These are phyloP conservation scores for Neodiprion virginianus DNA, from an alignment of 1,140 invertebrate species.

Conservation along the genomic window DNA sequence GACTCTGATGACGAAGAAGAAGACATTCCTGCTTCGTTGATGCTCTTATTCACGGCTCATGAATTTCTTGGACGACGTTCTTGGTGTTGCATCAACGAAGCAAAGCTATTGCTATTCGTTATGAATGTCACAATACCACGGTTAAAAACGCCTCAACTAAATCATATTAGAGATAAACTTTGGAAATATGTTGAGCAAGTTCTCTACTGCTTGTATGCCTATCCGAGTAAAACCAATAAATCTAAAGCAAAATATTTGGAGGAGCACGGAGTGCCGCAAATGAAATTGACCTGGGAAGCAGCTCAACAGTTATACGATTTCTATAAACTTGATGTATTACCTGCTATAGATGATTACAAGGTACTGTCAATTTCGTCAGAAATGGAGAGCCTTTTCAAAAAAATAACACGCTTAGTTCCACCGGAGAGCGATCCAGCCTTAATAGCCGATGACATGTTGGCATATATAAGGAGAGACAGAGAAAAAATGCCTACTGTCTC, in stretches of 20 bases:
- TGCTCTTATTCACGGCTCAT: constrained; percentile 83
- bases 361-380: constrained; percentile 77
- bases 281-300: constrained; percentile 79
- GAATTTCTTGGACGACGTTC: constrained; percentile 79
- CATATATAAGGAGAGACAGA: constrained; percentile 70
- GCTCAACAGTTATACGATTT: constrained; percentile 83
- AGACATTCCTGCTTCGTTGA: constrained; percentile 76
- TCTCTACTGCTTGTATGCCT: constrained; percentile 87
- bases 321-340: constrained; percentile 79
- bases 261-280: constrained; percentile 78
- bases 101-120: constrained; percentile 78
- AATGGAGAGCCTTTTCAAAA: constrained; percentile 78
- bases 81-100: constrained; percentile 81
- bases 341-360: constrained; percentile 83
- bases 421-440: constrained; percentile 68
- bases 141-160: constrained; percentile 64
- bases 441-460: constrained; percentile 66
- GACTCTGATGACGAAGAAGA: constrained; percentile 65
- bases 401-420: constrained; percentile 78
- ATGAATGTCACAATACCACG: constrained; percentile 76
- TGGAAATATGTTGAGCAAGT: constrained; percentile 84
- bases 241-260: constrained; percentile 75
- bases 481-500: constrained; percentile 63
- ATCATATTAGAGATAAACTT: constrained; percentile 65
- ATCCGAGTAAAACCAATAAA: constrained; percentile 75